A percentile compares a stretch with the other conserved stretches of the same genome.
Evolutionary conservation across 2,888 invertebrate genomes (phyloP).

Genomic region (Euzetes globulus): DNA sequence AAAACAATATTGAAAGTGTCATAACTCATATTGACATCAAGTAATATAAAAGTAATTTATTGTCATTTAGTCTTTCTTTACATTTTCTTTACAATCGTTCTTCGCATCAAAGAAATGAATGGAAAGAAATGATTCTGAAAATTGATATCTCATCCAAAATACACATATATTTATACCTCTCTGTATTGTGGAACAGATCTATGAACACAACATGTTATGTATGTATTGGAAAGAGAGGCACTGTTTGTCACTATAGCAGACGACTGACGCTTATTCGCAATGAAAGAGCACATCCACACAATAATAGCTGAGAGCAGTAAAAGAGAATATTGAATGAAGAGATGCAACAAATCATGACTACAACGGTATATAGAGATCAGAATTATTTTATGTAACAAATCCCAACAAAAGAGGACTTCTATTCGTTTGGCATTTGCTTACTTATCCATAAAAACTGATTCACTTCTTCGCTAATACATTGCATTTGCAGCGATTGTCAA

Average conservation of each 20-base stretch:
- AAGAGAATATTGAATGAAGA: slow-evolving; percentile 11
- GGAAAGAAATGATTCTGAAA: not conserved
- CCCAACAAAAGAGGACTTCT: not conserved
- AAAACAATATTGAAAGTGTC: slow-evolving; percentile 19
- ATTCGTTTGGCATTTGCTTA: slow-evolving; percentile 19
- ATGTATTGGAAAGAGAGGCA: not conserved
- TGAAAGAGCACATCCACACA: slow-evolving; percentile 1
- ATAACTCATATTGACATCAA: slow-evolving; percentile 1
- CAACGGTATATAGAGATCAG: not conserved
- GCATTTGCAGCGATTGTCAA: not conserved
- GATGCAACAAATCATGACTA: slow-evolving; percentile 17
- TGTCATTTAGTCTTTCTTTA: not conserved
- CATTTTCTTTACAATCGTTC: not conserved
- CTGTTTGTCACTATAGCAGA: not conserved
- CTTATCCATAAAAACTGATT: slow-evolving; percentile 23
- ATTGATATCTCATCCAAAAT: not conserved
- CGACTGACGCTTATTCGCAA: slow-evolving; percentile 2
- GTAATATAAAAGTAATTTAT: slow-evolving; percentile 11
- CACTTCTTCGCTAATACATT: not conserved
- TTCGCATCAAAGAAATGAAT: not conserved
- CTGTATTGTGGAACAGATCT: not conserved
- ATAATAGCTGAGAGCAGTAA: not conserved
- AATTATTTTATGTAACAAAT: slow-evolving; percentile 14
- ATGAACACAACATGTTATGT: not conserved
- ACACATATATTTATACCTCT: not conserved